Percentiles rank a stretch among this genome's conserved stretches.
Conservation (phyloP, 2,888 invertebrate species). For the Rosalia funebris region DNA sequence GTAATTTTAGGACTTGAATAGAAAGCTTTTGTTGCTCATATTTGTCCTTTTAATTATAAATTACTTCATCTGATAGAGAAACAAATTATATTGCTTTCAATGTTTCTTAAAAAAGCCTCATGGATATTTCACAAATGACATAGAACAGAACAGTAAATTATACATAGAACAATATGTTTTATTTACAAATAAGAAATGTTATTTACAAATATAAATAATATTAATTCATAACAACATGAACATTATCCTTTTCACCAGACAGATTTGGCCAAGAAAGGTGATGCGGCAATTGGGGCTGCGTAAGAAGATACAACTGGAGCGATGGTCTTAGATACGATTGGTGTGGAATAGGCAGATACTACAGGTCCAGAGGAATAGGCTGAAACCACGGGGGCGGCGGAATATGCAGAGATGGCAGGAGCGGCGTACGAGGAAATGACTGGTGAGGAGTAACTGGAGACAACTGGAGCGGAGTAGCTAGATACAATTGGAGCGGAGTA, state of each 20-base stretch:
- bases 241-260: background rate
- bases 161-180: too few relatives aligned
- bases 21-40: too few relatives aligned
- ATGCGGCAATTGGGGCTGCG: background rate
- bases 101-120: too few relatives aligned
- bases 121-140: too few relatives aligned
- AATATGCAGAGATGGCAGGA: slow-evolving; percentile 54
- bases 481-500: slow-evolving; percentile 48
- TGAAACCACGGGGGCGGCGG: slow-evolving; percentile 68
- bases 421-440: slow-evolving; percentile 61
- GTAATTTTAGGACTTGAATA: too few relatives aligned
- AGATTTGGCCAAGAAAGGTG: background rate
- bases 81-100: too few relatives aligned
- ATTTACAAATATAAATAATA: background rate
- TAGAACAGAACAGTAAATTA: too few relatives aligned
- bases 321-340: slow-evolving; percentile 11
- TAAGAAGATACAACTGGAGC: slow-evolving; percentile 15
- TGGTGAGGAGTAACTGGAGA: slow-evolving; percentile 65
- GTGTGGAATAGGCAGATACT: slow-evolving; percentile 2
- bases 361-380: background rate
- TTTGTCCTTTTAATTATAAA: too few relatives aligned
- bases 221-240: background rate
- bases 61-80: too few relatives aligned
- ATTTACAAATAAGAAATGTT: background rate
- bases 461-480: slow-evolving; percentile 68